These are phyloP conservation scores for Heteractis magnifica DNA, from an alignment of 92 coral and sea anemone species.

Conservation along the genomic window DNA sequence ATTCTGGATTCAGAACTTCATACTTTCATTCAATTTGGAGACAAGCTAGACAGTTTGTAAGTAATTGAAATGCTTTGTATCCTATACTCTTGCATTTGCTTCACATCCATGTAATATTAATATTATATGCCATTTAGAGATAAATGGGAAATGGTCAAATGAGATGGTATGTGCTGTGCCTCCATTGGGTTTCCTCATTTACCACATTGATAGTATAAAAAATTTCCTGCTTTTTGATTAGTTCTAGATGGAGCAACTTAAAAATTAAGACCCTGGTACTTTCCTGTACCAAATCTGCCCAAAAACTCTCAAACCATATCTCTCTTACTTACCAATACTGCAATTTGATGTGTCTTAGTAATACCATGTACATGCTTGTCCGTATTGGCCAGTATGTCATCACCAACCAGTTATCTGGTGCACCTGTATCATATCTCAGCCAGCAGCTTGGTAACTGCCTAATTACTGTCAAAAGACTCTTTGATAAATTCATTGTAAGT, in stretches of 20 bases:
- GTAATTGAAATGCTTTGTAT: conserved; percentile 11
- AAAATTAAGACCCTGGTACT: not conserved
- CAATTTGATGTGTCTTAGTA: conserved; percentile 45
- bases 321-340: too few species aligned
- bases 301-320: too few species aligned
- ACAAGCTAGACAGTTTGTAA: conserved; percentile 94
- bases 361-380: conserved; percentile 98
- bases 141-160: too few species aligned
- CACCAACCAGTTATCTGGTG: conserved; percentile 85
- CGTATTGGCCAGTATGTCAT: conserved; percentile 97
- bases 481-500: conserved; percentile 98
- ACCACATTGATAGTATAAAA: not conserved
- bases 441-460: conserved; percentile 97
- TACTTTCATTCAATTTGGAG: conserved; percentile 90
- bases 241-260: not conserved
- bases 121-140: not conserved
- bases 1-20: conserved; percentile 87
- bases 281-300: not conserved
- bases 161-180: too few species aligned
- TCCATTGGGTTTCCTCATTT: not conserved
- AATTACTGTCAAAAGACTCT: conserved; percentile 88
- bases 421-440: conserved; percentile 94
- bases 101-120: not conserved
- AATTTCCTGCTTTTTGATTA: not conserved
- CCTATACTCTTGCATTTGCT: not conserved